phyloP scores from a whole-genome alignment of 2,797 vertebrate genomes.

The Chaetophractus vellerosus region DNA sequence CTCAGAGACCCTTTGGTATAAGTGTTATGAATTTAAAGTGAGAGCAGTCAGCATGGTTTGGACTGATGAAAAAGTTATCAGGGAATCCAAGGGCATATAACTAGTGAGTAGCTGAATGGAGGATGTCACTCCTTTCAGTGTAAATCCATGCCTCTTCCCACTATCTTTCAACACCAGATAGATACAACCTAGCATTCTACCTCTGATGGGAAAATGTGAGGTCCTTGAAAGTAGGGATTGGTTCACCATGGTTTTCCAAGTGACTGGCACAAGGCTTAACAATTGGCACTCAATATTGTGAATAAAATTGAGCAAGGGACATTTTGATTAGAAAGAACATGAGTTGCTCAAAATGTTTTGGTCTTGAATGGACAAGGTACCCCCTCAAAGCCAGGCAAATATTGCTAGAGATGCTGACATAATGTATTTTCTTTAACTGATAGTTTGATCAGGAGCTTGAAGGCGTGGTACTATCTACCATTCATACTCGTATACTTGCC shows the following conservation, averaged over 20 bases:
- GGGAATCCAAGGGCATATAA: background rate
- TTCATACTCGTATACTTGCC: background rate
- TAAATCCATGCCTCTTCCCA: background rate
- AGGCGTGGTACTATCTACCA: background rate
- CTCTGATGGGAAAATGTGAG: background rate
- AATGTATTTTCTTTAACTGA: background rate
- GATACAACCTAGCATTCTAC: background rate
- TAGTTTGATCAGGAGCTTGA: conserved; percentile 7
- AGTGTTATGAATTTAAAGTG: background rate
- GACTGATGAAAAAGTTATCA: background rate
- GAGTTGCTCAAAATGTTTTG: conserved; percentile 19
- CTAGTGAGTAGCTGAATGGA: background rate
- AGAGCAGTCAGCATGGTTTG: background rate
- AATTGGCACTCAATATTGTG: background rate
- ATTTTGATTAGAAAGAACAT: conserved; percentile 26
- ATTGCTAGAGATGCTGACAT: background rate
- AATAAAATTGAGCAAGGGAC: background rate
- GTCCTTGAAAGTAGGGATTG: background rate
- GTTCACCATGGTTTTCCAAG: background rate
- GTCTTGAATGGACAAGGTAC: background rate
- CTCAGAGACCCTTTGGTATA: background rate
- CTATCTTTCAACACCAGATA: background rate
- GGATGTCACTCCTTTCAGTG: background rate
- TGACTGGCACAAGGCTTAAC: background rate
- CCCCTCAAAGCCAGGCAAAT: conserved; percentile 9